phyloP scores from a whole-genome alignment of 2,888 invertebrate species.

The Brachyopa scutellaris region DNA sequence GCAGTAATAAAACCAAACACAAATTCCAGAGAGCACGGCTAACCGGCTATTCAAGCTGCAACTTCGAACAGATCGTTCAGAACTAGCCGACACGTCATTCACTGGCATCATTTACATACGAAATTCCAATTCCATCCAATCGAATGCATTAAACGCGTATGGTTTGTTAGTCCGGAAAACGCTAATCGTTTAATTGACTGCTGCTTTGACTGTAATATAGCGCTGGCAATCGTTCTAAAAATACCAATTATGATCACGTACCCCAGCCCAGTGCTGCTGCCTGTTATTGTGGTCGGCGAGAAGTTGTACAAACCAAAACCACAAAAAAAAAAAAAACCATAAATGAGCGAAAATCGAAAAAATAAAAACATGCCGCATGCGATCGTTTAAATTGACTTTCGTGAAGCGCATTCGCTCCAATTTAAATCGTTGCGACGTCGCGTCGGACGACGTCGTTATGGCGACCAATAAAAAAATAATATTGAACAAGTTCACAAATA shows the following conservation, averaged over 20 bases:
- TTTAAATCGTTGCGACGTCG: constrained; percentile 61
- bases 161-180: constrained; percentile 65
- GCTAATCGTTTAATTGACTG: constrained; percentile 70
- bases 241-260: constrained; percentile 67
- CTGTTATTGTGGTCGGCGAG: constrained; percentile 43
- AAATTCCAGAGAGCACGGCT: constrained; percentile 16
- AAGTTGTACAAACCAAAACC: constrained; percentile 49
- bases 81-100: constrained; percentile 46
- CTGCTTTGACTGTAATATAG: constrained; percentile 7
- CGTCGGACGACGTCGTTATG: constrained; percentile 23
- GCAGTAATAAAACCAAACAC: too few species aligned
- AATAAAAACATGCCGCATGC: constrained; percentile 30
- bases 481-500: constrained; percentile 55
- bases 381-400: constrained; percentile 36
- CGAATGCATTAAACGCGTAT: constrained; percentile 45
- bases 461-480: constrained; percentile 57
- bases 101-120: constrained; percentile 53
- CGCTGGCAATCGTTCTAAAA: constrained; percentile 55
- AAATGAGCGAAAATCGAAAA: neutral
- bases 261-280: neutral
- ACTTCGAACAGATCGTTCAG: constrained; percentile 31
- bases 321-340: constrained; percentile 40
- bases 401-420: constrained; percentile 62
- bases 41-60: constrained; percentile 32
- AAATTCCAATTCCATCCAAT: constrained; percentile 31